Percentiles rank a stretch among this genome's conserved stretches.
These are phyloP conservation scores for Macrosteles quadrilineatus DNA, from an alignment of 1,140 invertebrate genomes.

Conservation along the genomic window DNA sequence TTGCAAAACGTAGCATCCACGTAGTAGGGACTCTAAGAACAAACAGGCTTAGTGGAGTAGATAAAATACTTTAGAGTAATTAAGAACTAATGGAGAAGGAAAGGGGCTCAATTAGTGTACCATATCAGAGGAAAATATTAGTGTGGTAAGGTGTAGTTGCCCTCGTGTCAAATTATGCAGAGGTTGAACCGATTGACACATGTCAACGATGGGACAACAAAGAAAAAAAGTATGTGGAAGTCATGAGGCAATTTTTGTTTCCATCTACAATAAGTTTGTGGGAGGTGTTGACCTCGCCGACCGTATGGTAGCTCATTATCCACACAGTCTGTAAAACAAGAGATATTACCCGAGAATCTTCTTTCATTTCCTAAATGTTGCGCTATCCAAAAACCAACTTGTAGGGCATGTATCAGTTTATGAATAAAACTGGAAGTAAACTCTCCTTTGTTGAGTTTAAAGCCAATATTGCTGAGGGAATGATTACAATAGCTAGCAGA, in stretches of 20 bases:
- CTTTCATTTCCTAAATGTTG: constrained; percentile 44
- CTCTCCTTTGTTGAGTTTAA: no score
- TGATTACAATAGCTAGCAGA: no score
- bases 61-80: not conserved
- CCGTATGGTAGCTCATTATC: constrained; percentile 42
- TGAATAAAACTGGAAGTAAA: no score
- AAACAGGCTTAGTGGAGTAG: not conserved
- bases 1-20: not conserved
- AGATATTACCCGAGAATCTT: constrained; percentile 43
- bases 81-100: constrained; percentile 34
- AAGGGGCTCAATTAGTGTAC: constrained; percentile 31
- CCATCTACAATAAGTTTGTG: constrained; percentile 46
- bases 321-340: constrained; percentile 39
- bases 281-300: constrained; percentile 46
- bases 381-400: constrained; percentile 42
- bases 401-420: no score
- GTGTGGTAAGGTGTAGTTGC: constrained; percentile 39
- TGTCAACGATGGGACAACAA: constrained; percentile 35
- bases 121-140: constrained; percentile 34
- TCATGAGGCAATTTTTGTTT: constrained; percentile 41
- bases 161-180: constrained; percentile 40
- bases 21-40: constrained; percentile 17
- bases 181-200: constrained; percentile 34
- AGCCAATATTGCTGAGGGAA: no score
- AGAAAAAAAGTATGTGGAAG: constrained; percentile 37